Conservation (phyloP, 2,797 vertebrate genomes). For the Phoxinus dragarum region DNA sequence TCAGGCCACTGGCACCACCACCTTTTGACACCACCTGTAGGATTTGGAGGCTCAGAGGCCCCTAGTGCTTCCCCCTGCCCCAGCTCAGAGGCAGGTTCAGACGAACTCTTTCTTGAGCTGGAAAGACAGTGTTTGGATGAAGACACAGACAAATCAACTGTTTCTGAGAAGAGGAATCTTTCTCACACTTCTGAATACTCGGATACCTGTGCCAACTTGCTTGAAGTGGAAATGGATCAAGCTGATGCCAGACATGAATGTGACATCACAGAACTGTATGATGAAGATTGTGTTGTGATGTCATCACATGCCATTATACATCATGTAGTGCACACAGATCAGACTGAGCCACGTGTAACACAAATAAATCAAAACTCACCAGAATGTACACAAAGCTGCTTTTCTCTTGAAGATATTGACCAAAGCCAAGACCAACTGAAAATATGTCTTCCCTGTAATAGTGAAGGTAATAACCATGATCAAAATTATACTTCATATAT, state of each 20-base stretch:
- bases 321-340: constrained; percentile 39
- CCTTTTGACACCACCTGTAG: constrained; percentile 78
- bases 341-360: constrained; percentile 41
- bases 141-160: constrained; percentile 74
- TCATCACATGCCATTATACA: constrained; percentile 43
- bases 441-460: constrained; percentile 61
- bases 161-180: constrained; percentile 72
- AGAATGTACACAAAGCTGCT: constrained; percentile 50
- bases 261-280: constrained; percentile 13
- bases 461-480: constrained; percentile 68
- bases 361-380: constrained; percentile 42
- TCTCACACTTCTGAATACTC: constrained; percentile 63
- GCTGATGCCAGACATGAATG: constrained; percentile 27
- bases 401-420: constrained; percentile 58
- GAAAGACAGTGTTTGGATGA: constrained; percentile 81
- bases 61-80: constrained; percentile 76
- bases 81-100: constrained; percentile 79
- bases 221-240: constrained; percentile 62
- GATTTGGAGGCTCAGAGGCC: constrained; percentile 75
- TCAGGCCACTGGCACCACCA: constrained; percentile 73
- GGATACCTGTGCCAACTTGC: constrained; percentile 67
- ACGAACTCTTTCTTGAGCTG: constrained; percentile 82
- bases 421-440: constrained; percentile 21
- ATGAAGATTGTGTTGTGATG: background rate
- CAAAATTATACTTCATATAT: constrained; percentile 65